Conservation (phyloP, 2,888 invertebrate species). For the Lasioglossum marginatum region DNA sequence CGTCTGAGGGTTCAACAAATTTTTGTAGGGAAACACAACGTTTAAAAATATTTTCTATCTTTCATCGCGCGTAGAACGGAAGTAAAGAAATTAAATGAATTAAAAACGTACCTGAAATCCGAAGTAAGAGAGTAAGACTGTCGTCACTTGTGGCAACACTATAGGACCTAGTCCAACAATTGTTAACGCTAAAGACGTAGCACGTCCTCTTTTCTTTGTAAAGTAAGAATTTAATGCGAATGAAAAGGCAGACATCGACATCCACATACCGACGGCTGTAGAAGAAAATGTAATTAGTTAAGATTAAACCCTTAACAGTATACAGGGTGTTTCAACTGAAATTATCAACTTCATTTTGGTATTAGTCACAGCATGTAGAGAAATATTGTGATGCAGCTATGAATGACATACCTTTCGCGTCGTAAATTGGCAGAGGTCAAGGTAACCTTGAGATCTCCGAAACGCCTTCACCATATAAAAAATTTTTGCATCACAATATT, state of each 20-base stretch:
- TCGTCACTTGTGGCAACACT: constrained; percentile 87
- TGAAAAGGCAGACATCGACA: constrained; percentile 87
- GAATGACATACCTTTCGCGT: too few species aligned
- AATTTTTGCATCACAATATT: too few species aligned
- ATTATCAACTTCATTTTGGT: background rate
- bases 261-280: constrained; percentile 88
- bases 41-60: background rate
- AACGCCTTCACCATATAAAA: too few species aligned
- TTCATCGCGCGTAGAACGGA: background rate
- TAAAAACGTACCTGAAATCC: constrained; percentile 84
- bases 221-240: constrained; percentile 89
- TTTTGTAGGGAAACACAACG: background rate
- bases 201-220: constrained; percentile 87
- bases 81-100: background rate
- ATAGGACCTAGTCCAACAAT: constrained; percentile 89
- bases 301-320: background rate
- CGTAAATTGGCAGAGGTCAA: too few species aligned
- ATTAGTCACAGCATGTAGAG: background rate
- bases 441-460: too few species aligned
- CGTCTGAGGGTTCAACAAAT: too few species aligned
- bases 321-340: background rate
- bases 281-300: background rate
- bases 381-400: too few species aligned
- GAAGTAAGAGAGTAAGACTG: constrained; percentile 86
- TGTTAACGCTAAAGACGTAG: constrained; percentile 88